Conservation (phyloP, 2,888 invertebrate genomes). For the Melanostoma scalare region DNA sequence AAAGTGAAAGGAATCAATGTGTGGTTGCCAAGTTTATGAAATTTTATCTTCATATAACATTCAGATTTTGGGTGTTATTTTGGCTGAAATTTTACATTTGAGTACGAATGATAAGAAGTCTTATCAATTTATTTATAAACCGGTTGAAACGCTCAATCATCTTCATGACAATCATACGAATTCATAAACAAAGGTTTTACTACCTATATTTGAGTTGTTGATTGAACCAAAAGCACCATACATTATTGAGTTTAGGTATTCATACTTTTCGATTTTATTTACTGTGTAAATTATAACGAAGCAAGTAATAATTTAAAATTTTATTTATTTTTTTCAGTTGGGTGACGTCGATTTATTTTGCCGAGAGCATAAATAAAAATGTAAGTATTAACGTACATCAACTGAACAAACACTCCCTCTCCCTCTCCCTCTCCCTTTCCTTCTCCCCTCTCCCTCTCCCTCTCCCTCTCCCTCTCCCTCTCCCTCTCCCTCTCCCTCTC, state of each 20-base stretch:
- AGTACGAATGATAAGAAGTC: slow-evolving; percentile 4
- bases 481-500: too few relatives aligned
- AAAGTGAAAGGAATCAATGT: slow-evolving; percentile 29
- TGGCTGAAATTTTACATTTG: neutral
- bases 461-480: too few relatives aligned
- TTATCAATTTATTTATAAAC: slow-evolving; percentile 19
- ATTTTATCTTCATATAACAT: neutral
- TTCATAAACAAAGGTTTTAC: too few relatives aligned
- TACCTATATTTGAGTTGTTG: too few relatives aligned
- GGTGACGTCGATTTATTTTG: slow-evolving; percentile 64
- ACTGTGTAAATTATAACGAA: neutral
- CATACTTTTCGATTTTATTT: neutral
- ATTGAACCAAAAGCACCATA: too few relatives aligned
- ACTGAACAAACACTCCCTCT: too few relatives aligned
- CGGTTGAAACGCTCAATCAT: too few relatives aligned
- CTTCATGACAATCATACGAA: too few relatives aligned
- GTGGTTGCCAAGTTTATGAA: slow-evolving; percentile 9
- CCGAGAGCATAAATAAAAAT: slow-evolving; percentile 57
- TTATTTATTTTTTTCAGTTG: slow-evolving; percentile 44
- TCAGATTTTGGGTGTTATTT: neutral
- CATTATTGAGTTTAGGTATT: too few relatives aligned
- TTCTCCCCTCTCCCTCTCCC: too few relatives aligned
- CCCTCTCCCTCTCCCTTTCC: too few relatives aligned
- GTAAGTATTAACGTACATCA: slow-evolving; percentile 42
- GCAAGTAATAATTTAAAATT: slow-evolving; percentile 6